Evolutionary conservation across 2,888 invertebrate genomes (phyloP).

Genomic region (Conops quadrifasciatus): DNA sequence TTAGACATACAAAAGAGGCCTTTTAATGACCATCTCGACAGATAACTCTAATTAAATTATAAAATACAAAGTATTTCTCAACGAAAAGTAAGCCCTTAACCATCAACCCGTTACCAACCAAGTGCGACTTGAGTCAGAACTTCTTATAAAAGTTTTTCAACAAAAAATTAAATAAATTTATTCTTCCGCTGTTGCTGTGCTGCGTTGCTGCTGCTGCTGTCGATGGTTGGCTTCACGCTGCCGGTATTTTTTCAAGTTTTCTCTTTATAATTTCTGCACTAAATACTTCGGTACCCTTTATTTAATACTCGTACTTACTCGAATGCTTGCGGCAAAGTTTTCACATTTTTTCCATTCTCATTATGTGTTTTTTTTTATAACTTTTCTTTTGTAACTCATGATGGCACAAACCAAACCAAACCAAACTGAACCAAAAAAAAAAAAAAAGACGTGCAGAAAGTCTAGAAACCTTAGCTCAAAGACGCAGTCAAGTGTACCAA

Average conservation of each 20-base stretch:
- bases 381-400: too few species aligned
- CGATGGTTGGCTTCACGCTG: neutral
- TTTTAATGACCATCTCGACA: too few species aligned
- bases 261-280: constrained; percentile 29
- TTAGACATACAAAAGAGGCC: too few species aligned
- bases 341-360: constrained; percentile 10
- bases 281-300: neutral
- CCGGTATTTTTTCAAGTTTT: neutral
- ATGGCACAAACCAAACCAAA: too few species aligned
- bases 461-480: neutral
- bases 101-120: too few species aligned
- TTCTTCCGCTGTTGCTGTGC: neutral
- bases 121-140: too few species aligned
- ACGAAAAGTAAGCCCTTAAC: too few species aligned
- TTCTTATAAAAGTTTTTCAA: too few species aligned
- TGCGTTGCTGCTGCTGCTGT: neutral
- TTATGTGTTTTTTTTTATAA: neutral
- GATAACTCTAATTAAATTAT: too few species aligned
- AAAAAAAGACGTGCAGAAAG: neutral
- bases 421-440: neutral
- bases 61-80: too few species aligned
- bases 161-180: neutral
- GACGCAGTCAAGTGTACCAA: neutral
- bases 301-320: neutral
- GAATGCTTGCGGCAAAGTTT: constrained; percentile 11